Evolutionary conservation across 2,797 vertebrate genomes (phyloP), one percentile per base, ranked within the genome.

Genomic region (Gallinago nigripennis): DNA sequence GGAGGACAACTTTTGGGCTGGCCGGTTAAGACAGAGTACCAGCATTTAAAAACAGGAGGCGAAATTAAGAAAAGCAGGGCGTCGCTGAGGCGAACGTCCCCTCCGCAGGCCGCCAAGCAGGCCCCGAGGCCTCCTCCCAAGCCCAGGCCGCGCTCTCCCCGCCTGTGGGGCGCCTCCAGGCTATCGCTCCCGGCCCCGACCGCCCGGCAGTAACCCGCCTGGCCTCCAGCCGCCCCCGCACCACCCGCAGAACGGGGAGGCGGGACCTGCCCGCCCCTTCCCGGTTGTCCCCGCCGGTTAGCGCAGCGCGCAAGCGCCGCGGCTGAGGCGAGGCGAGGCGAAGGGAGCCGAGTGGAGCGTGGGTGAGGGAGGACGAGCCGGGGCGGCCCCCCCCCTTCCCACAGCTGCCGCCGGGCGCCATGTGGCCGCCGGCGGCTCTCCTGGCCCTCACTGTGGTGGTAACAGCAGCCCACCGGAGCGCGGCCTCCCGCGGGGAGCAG

Each of bases 31-130:
- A 24, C 56, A 18, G 16, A 5, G 7, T 0, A 60, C 0, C 8
- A 13, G 13, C 68, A 19, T 27, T 7, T 8, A 11, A 8, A 25
- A 25, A 11, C 13, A 8, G 35, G 30, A 3, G 21, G 24, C 17
- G 20, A 1, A 37, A 16, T 0, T 2, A 20, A 17, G 25, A 15
- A 4, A n/a, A 3, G 12, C 57, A 2, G 11, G 7, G 6, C 31
- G 28, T 0, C 0, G 6, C 24, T 3, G 10, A 8, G 3, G 2
- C 7, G 4, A 15, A 28, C 5, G 6, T 3, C 9, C 16, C 6
- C 16, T 4, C 11, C 11, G 1, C 12, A 4, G 0, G 0, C 20
- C 1, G 1, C 2, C 16, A 5, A 45, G n/a, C n/a, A 16, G 57
- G 35, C 16, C 58, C 16, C 25, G 16, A 63, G 12, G 28, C 14